Evolutionary conservation across 2,888 invertebrate species (phyloP).

Genomic region (Eupeodes latifasciatus): DNA sequence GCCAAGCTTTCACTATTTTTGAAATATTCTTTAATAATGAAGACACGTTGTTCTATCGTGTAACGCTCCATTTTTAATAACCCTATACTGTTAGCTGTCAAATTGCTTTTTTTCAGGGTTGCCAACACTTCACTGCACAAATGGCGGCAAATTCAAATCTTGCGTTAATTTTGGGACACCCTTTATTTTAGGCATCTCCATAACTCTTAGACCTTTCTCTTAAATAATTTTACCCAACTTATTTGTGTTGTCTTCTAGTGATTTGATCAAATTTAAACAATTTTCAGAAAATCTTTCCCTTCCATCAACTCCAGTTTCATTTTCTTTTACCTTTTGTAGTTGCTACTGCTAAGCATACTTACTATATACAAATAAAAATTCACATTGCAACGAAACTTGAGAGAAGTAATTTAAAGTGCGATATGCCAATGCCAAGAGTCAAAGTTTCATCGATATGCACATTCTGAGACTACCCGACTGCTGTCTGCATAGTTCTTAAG

Average conservation of each 20-base stretch:
- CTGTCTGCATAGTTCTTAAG: slow-evolving; percentile 39
- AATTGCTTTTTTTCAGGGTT: too few species aligned
- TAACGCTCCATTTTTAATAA: too few species aligned
- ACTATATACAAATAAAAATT: slow-evolving; percentile 20
- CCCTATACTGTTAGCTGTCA: too few species aligned
- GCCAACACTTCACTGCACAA: too few species aligned
- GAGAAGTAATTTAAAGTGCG: slow-evolving; percentile 71
- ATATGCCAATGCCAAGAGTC: slow-evolving; percentile 76
- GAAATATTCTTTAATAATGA: too few species aligned
- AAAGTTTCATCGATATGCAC: slow-evolving; percentile 73
- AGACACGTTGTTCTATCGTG: too few species aligned
- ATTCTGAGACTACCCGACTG: slow-evolving; percentile 48
- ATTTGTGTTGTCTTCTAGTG: not conserved
- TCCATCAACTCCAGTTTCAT: not conserved
- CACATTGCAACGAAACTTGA: slow-evolving; percentile 45
- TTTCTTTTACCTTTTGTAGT: not conserved
- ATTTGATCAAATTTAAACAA: not conserved
- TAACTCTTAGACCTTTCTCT: too few species aligned
- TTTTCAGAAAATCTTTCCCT: not conserved
- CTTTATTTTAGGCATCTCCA: too few species aligned
- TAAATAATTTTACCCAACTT: too few species aligned
- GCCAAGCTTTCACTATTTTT: too few species aligned
- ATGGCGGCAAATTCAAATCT: too few species aligned
- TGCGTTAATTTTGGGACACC: too few species aligned
- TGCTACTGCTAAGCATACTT: slow-evolving; percentile 13